Evolutionary conservation across 2,888 invertebrate genomes (phyloP).

Genomic region (Rhamnusium bicolor): DNA sequence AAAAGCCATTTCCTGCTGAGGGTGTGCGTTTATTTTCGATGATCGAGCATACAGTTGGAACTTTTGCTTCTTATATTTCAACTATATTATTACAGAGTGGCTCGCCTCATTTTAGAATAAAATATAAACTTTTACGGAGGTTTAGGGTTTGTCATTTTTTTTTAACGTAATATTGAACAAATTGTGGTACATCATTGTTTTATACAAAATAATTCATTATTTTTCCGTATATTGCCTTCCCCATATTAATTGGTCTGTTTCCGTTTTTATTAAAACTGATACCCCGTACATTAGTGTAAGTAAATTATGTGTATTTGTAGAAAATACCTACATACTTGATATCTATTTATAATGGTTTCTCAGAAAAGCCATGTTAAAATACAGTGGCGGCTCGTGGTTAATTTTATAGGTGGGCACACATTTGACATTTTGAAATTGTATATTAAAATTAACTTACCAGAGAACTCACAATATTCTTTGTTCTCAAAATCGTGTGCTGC

Average conservation of each 20-base stretch:
- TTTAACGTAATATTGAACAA: neutral
- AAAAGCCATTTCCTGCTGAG: conserved; percentile 38
- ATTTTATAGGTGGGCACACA: too few species aligned
- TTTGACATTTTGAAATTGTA: too few species aligned
- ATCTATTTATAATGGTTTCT: neutral
- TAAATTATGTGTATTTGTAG: neutral
- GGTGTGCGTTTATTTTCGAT: conserved; percentile 30
- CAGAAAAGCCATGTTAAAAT: neutral
- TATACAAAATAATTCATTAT: neutral
- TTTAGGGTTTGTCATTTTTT: neutral
- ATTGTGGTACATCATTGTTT: neutral
- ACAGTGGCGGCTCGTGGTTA: too few species aligned
- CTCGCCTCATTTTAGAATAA: neutral
- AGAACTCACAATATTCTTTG: too few species aligned
- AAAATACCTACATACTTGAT: too few species aligned
- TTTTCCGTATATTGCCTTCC: neutral
- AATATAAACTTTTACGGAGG: too few species aligned
- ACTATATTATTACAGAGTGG: neutral
- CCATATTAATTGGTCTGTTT: neutral
- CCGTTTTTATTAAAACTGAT: neutral
- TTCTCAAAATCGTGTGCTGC: too few species aligned
- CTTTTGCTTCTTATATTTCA: conserved; percentile 14
- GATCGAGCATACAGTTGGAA: conserved; percentile 2
- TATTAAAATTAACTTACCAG: too few species aligned
- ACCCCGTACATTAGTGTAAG: neutral